Conservation (phyloP, 2,888 invertebrate species). For the Protonemura montana region DNA sequence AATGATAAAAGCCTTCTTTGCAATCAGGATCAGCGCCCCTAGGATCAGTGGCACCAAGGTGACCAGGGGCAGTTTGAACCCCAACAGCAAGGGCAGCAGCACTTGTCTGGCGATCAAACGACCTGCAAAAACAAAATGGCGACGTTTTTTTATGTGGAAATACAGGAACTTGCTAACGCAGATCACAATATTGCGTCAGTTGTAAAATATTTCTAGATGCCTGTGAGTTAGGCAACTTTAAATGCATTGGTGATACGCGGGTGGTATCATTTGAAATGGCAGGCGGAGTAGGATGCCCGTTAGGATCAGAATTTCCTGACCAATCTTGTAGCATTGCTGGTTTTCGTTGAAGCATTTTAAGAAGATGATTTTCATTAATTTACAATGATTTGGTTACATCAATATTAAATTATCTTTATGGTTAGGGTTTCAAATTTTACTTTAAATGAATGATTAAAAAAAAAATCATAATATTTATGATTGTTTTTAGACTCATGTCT, state of each 20-base stretch:
- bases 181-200: too few species aligned
- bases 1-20: conserved; percentile 79
- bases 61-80: conserved; percentile 80
- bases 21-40: conserved; percentile 72
- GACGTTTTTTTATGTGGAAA: too few species aligned
- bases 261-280: not conserved
- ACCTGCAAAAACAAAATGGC: conserved; percentile 73
- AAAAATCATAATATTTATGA: too few species aligned
- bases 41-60: conserved; percentile 78
- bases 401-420: too few species aligned
- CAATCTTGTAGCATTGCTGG: not conserved
- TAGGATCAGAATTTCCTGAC: not conserved
- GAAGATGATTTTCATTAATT: too few species aligned
- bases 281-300: not conserved
- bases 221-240: not conserved
- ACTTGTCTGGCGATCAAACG: conserved; percentile 75
- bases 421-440: too few species aligned
- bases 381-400: too few species aligned
- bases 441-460: too few species aligned
- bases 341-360: not conserved
- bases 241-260: not conserved
- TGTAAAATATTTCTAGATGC: not conserved
- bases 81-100: conserved; percentile 78
- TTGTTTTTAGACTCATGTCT: too few species aligned
- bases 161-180: too few species aligned